Conservation (phyloP, 1,140 invertebrate species). For the Lysiphlebus fabarum region DNA sequence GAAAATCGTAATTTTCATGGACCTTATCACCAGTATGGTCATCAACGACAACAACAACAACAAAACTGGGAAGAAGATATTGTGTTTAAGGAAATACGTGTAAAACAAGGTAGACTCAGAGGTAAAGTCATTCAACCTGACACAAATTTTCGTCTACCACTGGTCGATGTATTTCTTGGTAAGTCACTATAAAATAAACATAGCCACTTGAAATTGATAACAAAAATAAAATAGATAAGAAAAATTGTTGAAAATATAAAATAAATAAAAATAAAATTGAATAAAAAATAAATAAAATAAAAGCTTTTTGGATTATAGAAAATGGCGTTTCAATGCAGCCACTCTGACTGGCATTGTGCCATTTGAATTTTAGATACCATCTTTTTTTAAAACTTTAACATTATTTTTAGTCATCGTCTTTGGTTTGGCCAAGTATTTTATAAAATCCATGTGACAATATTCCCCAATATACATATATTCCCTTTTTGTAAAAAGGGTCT, state of each 20-base stretch:
- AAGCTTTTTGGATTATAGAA: conserved; percentile 1
- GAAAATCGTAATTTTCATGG: conserved; percentile 41
- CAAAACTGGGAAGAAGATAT: conserved; percentile 30
- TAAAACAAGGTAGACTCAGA: conserved; percentile 46
- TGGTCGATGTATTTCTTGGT: conserved; percentile 51
- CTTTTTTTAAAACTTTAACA: too few species aligned
- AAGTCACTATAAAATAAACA: conserved; percentile 23
- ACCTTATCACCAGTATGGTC: conserved; percentile 35
- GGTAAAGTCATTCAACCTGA: conserved; percentile 42
- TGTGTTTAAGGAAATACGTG: conserved; percentile 42
- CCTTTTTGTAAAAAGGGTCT: too few species aligned
- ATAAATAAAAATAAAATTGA: not conserved
- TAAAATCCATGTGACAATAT: too few species aligned
- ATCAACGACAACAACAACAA: conserved; percentile 25
- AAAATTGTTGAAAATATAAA: not conserved
- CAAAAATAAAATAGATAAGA: too few species aligned
- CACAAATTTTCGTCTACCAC: conserved; percentile 37
- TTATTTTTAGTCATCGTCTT: too few species aligned
- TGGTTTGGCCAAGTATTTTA: too few species aligned
- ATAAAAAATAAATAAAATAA: conserved; percentile 1
- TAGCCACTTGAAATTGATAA: not conserved
- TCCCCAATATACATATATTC: too few species aligned
- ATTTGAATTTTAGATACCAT: too few species aligned
- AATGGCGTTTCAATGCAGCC: not conserved
- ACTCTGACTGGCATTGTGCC: too few species aligned